phyloP scores from a whole-genome alignment of 2,888 invertebrate species.

The Sericinus montela region DNA sequence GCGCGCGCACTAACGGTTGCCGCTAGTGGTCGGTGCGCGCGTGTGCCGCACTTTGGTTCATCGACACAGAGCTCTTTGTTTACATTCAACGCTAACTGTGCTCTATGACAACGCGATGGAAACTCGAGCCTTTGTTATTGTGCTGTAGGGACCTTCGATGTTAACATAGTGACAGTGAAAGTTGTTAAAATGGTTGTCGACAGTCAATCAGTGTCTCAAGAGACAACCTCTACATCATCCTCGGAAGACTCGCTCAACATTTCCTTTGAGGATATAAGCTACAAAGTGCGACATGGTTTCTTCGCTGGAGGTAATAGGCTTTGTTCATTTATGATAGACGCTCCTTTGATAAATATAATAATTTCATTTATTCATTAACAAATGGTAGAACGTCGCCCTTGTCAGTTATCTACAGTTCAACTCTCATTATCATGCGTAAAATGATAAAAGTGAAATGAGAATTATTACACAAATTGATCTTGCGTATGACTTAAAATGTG shows the following conservation, averaged over 20 bases:
- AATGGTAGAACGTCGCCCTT: constrained; percentile 22
- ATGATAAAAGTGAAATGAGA: constrained; percentile 29
- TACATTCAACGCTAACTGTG: constrained; percentile 51
- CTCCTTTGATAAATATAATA: constrained; percentile 12
- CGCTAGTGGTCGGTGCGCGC: constrained; percentile 32
- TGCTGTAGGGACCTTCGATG: constrained; percentile 30
- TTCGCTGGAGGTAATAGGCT: constrained; percentile 69
- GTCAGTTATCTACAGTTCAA: constrained; percentile 32
- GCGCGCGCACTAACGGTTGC: constrained; percentile 29
- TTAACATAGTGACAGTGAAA: constrained; percentile 36
- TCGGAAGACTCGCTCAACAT: constrained; percentile 79
- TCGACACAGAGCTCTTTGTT: constrained; percentile 48
- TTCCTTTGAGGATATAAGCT: constrained; percentile 83
- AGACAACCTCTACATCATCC: constrained; percentile 58
- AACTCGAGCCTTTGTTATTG: constrained; percentile 33
- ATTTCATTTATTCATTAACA: constrained; percentile 23
- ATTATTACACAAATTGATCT: constrained; percentile 15
- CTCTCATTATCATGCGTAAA: constrained; percentile 29
- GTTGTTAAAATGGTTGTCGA: constrained; percentile 56
- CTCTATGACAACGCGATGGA: constrained; percentile 45
- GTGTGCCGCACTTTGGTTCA: constrained; percentile 31
- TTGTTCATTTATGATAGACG: constrained; percentile 12
- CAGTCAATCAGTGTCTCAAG: constrained; percentile 54
- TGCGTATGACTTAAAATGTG: constrained; percentile 1
- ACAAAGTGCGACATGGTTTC: constrained; percentile 80